These are phyloP conservation scores for Calameuta pallipes DNA, from an alignment of 2,888 invertebrate genomes.

Conservation along the genomic window DNA sequence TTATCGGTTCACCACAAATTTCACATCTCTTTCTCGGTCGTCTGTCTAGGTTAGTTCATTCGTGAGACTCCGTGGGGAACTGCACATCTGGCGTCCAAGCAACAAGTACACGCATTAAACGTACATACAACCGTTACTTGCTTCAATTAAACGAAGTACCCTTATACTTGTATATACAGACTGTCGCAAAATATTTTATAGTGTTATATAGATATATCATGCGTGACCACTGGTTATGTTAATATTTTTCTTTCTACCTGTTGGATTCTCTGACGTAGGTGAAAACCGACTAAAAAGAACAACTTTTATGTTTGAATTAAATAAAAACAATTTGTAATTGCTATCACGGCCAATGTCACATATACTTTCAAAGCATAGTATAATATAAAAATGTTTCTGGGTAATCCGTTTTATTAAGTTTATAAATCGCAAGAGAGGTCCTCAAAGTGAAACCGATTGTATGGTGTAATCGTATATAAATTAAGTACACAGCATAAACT, in stretches of 20 bases:
- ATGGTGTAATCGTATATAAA: too few relatives aligned
- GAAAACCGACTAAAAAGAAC: not conserved
- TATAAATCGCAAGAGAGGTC: not conserved
- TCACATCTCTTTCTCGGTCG: conserved; percentile 20
- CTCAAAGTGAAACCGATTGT: not conserved
- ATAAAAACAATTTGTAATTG: not conserved
- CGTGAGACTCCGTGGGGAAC: conserved; percentile 30
- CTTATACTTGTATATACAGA: not conserved
- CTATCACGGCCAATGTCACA: not conserved
- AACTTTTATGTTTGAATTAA: not conserved
- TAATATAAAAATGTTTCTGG: not conserved
- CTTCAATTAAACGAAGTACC: conserved; percentile 46
- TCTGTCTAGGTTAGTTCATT: not conserved
- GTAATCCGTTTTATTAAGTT: not conserved
- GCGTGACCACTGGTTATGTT: conserved; percentile 10
- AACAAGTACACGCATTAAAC: conserved; percentile 52
- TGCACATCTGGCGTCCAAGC: conserved; percentile 50
- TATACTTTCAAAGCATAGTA: not conserved
- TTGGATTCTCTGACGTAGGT: conserved; percentile 10
- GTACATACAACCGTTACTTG: conserved; percentile 40
- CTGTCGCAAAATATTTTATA: not conserved
- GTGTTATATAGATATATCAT: not conserved
- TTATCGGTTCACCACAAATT: conserved; percentile 45
- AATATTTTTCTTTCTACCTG: conserved; percentile 22
- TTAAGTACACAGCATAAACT: too few relatives aligned